Evolutionary conservation across 2,888 invertebrate species (phyloP), one percentile per base, ranked within the genome.

Genomic region (Lithosia quadra): DNA sequence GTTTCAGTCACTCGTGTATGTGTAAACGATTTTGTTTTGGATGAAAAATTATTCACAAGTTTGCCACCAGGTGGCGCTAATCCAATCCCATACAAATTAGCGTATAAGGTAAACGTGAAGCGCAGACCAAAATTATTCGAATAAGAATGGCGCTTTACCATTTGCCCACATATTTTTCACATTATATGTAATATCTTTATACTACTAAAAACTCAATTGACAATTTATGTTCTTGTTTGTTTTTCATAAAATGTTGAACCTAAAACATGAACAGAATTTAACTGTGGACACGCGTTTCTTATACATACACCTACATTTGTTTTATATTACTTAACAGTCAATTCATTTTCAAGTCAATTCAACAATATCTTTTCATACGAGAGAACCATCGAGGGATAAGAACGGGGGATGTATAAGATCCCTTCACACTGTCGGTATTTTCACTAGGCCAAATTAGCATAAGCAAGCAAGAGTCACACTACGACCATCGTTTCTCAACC

Each of bases 241-340:
- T 49, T 49, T n/a, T 8, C n/a, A 49, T 9, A 49, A 49, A 49
- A 49, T 49, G 49, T 49, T 49, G 43, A 43, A 43, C 49, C 49
- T 49, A 49, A 49, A 49, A 49, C 49, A 49, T n/a, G 49, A 49
- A 18, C 49, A n/a, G 49, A 49, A 49, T n/a, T n/a, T 49, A n/a
- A 18, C 18, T 49, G 10, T 13, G 7, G 15, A 15, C 15, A 43
- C 39, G 15, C 13, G 0, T 15, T 39, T 39, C 39, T 39, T 39
- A 18, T 15, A 13, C 0, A 39, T 3, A 39, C n/a, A n/a, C n/a
- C n/a, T 39, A 43, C 18, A 18, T 13, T 0, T 43, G 7, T 43
- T 43, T 18, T 43, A 2, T 11, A 39, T 13, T 39, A 39, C 39
- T 15, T 0, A 15, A 39, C 3, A 15, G 43, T 49, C n/a, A 9